Evolutionary conservation across 2,113 vertebrate species (phyloP), one percentile per base, ranked within the genome.

Genomic region (Tachysurus fulvidraco): DNA sequence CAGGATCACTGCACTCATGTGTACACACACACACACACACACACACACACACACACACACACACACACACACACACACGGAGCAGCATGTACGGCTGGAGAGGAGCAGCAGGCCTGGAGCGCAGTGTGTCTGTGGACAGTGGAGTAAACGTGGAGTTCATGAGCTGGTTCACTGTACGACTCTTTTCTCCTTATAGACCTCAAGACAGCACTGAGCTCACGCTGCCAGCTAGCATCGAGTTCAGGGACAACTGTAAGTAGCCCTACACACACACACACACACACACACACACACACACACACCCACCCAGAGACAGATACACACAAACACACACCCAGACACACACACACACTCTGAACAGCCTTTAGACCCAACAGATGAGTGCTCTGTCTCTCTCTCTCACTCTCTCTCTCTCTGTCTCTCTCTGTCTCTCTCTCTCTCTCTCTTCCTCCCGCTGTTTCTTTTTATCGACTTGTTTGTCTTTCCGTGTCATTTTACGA

Each of bases 171-270:
- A 88, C 91, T 88, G 59, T 89, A 0, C 80, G 88, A 82, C 85
- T 83, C 0, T 86, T 19, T 1, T 93, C 74, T 91, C 91, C 88
- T 86, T 88, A 19, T 93, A 99, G 98, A 94, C 85, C 95, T 89
- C 97, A 97, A 92, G 97, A 99, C 64, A 76, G 91, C 59, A 96
- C 96, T 1, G 98, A 99, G 88, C 85, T 96, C 91, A 95, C 95
- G 30, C 92, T 99, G 87, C 98, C 98, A 76, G 98, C 98, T 83
- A 96, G 97, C 94, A 97, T 99, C 83, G 97, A 99, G 93, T 99
- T 99, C 95, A 95, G 97, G 94, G 98, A 99, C 92, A 98, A 96
- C 88, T 97, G 98, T 99, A 89, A 98, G 98, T 98, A 91, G 44
- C 80, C 57, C 57, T 50, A 12, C 50, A 36, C 77, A 28, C 77